These are phyloP conservation scores for Pseudococcus jackbeardsleyi DNA, from an alignment of 2,888 invertebrate genomes.

Conservation along the genomic window DNA sequence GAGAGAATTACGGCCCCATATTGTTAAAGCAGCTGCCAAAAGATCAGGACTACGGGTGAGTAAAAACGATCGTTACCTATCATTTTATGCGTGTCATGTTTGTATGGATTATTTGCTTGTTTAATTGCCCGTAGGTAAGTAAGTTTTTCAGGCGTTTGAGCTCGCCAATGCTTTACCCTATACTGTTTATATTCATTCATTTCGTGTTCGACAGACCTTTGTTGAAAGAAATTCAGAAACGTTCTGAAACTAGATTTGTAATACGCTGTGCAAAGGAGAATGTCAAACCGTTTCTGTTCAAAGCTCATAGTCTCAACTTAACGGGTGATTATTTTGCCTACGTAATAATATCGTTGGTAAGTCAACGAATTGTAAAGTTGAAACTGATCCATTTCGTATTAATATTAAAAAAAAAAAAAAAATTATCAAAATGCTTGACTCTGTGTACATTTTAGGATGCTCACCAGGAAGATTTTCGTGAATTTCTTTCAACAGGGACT, in stretches of 20 bases:
- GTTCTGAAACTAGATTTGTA: conserved; percentile 79
- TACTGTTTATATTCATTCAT: background rate
- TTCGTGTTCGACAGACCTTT: conserved; percentile 73
- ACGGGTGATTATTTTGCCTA: conserved; percentile 84
- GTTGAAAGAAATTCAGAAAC: conserved; percentile 79
- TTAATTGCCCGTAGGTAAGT: too few relatives aligned
- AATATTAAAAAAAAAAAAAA: too few relatives aligned
- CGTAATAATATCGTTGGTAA: conserved; percentile 78
- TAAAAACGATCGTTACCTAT: background rate
- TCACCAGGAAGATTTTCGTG: conserved; percentile 83
- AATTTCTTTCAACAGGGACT: conserved; percentile 81
- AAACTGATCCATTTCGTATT: too few relatives aligned
- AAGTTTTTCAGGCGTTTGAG: too few relatives aligned
- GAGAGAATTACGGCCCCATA: conserved; percentile 69
- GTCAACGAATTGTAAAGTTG: too few relatives aligned
- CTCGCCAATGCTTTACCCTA: too few relatives aligned
- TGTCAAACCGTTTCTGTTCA: conserved; percentile 77
- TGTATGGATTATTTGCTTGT: too few relatives aligned
- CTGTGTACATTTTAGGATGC: conserved; percentile 75
- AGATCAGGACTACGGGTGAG: conserved; percentile 77
- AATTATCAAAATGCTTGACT: too few relatives aligned
- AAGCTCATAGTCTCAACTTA: conserved; percentile 89
- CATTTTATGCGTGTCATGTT: too few relatives aligned
- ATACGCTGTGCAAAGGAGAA: conserved; percentile 80
- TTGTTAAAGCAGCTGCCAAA: conserved; percentile 77